Evolutionary conservation across 2,888 invertebrate genomes (phyloP), one percentile per base, ranked within the genome.

Genomic region (Dryocosmus kuriphilus): DNA sequence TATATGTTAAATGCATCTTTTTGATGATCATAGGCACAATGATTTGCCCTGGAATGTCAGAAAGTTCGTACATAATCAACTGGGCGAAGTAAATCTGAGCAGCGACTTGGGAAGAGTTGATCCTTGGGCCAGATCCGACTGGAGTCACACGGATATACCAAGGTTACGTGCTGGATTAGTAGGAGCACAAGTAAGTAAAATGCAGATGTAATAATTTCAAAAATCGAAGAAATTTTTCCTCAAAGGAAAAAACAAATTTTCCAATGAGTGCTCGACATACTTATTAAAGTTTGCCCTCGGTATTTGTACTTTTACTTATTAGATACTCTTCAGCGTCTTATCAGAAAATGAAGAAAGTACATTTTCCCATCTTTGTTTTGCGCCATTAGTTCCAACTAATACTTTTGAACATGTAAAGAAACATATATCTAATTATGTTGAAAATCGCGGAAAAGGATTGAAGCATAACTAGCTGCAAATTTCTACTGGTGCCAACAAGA

Each of bases 81-180:
- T 91, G 78, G 91, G 91, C 81, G 91, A 91, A 82, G 89, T 91
- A 65, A 91, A 91, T 87, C 86, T 91, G 80, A 91, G 91, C 88
- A 91, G 91, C 83, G 90, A 91, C 84, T 89, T 91, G 92, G 94
- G 94, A 82, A 93, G 93, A 79, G 93, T 95, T 85, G 96, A 96
- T 88, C 96, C 97, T 84, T 97, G 97, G 97, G 95, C 96, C 85
- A 94, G 94, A 87, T 96, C 96, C 91, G 95, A 95, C 92, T 98
- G 97, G 97, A 97, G 97, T 87, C 98, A 98, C 91, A 98, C 98
- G 35, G 98, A 98, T 92, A 96, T 98, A 87, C 96, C 96, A 79
- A 94, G 97, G 88, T 93, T 98, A 86, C 94, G 95, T 87, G 94
- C 95, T 86, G 98, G 98, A 79, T 94, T 95, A 89, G 95, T 98